Base-by-base conservation (phyloP, 2,888 invertebrate species). In the Luperina testacea region DNA sequence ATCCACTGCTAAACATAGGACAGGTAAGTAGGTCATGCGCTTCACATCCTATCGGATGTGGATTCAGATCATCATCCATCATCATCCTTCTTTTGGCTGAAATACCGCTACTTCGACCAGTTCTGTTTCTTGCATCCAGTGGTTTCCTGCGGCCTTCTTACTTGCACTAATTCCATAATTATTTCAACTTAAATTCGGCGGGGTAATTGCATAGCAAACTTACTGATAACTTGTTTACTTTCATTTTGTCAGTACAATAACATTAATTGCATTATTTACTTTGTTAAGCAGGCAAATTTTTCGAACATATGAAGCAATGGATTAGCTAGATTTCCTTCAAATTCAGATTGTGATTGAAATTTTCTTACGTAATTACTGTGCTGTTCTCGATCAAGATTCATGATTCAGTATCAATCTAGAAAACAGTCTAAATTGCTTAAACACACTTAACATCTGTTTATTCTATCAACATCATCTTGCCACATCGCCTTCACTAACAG, bases 401-500 rank as follows among this genome's bases (percentile, higher is more conserved):
- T 81, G 38, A 63, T 15, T 57, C 15, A 57, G 17, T 73, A 48
- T 68, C 17, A 38, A 8, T 69, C 51, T 82, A 48, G 38, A 61
- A 42, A 38, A 51, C 57, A 32, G 48, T 15, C 8, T 0, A 51
- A 64, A 76, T 82, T 59, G 27, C 32, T 64, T 57, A 69, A 63
- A 48, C 77, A 59, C 48, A 82, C 68, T 57, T 32, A 61, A 64
- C 80, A 80, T 32, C 77, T 83, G 61, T 77, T 77, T 70, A 17
- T 51, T 70, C 1, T 59, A 71, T 61, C 24, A 71, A 71, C 45
- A 70, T 32, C 32, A 42, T 17, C 64, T 65, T 59, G 51, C 42
- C 17, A 70, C 65, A 59, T 67, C 42, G 32, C 8, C 1, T 24
- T 83, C n/a, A 61, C 38, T 70, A 59, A 61, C 27, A 61, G 24